Conservation (phyloP, 2,888 invertebrate species). For the Drosophila mimetica region DNA sequence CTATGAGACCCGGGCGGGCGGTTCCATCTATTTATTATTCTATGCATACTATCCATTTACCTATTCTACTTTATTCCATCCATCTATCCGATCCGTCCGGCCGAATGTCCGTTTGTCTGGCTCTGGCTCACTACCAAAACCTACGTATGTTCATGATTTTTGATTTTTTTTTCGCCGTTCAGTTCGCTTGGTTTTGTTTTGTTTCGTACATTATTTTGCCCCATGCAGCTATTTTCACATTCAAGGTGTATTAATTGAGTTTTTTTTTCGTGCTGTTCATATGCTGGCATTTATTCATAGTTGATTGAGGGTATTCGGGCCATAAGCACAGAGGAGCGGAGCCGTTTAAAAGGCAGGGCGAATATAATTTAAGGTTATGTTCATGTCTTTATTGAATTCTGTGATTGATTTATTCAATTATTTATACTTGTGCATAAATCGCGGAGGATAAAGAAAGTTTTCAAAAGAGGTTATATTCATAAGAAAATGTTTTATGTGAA, state of each 20-base stretch:
- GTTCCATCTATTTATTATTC: slow-evolving; percentile 69
- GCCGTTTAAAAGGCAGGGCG: slow-evolving; percentile 17
- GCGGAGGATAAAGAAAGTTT: background rate
- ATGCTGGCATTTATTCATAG: slow-evolving; percentile 38
- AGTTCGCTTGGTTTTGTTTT: slow-evolving; percentile 17
- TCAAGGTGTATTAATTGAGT: slow-evolving; percentile 64
- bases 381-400: slow-evolving; percentile 29
- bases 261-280: slow-evolving; percentile 33
- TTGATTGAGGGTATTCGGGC: slow-evolving; percentile 38
- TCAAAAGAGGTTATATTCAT: background rate
- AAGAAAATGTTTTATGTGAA: background rate
- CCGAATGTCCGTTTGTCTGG: slow-evolving; percentile 22
- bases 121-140: slow-evolving; percentile 36
- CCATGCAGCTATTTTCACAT: slow-evolving; percentile 50
- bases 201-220: slow-evolving; percentile 39
- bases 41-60: slow-evolving; percentile 69
- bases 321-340: background rate
- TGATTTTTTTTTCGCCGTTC: slow-evolving; percentile 18
- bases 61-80: slow-evolving; percentile 46
- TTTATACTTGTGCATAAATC: slow-evolving; percentile 6
- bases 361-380: slow-evolving; percentile 29
- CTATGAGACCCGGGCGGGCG: slow-evolving; percentile 14
- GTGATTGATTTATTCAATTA: slow-evolving; percentile 39
- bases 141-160: slow-evolving; percentile 51
- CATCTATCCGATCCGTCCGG: slow-evolving; percentile 23